Evolutionary conservation across 2,113 vertebrate species (phyloP).

Genomic region (Nibea coibor): DNA sequence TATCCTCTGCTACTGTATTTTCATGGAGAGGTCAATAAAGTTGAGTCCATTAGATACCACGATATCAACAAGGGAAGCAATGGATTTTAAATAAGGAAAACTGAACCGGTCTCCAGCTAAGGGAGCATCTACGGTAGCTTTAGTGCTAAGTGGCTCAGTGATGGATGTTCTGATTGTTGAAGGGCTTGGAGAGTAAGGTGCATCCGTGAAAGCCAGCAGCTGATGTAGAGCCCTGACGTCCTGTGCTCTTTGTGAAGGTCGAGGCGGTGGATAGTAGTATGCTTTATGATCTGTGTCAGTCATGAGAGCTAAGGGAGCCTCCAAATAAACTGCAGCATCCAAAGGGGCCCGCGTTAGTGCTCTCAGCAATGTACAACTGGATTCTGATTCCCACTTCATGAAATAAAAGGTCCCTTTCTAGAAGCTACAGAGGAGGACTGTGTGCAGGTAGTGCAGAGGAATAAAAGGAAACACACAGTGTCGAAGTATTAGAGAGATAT

Average conservation of each 20-base stretch:
- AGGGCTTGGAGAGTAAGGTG: conserved; percentile 50
- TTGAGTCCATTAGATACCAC: conserved; percentile 66
- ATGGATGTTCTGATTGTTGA: conserved; percentile 56
- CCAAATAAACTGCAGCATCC: conserved; percentile 52
- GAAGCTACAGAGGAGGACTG: conserved; percentile 22
- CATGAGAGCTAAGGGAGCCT: conserved; percentile 45
- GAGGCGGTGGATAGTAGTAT: conserved; percentile 3
- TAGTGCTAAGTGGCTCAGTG: conserved; percentile 60
- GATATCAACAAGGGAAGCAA: conserved; percentile 34
- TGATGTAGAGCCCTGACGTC: conserved; percentile 39
- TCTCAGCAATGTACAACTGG: conserved; percentile 37
- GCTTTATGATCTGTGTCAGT: conserved; percentile 70
- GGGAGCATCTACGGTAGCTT: conserved; percentile 30
- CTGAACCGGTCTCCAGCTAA: conserved; percentile 36
- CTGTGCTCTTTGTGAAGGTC: conserved; percentile 62
- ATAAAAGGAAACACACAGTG: conserved; percentile 37
- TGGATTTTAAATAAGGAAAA: conserved; percentile 56
- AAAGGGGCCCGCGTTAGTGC: conserved; percentile 31
- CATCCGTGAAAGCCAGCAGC: conserved; percentile 47
- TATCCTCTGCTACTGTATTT: conserved; percentile 55
- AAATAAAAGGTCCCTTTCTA: conserved; percentile 30
- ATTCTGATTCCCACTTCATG: conserved; percentile 43
- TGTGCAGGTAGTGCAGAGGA: conserved; percentile 13
- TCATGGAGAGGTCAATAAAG: conserved; percentile 66
- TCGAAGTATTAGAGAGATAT: conserved; percentile 59